phyloP scores from a whole-genome alignment of 1,140 invertebrate genomes.

The Cyrtorhinus lividipennis region DNA sequence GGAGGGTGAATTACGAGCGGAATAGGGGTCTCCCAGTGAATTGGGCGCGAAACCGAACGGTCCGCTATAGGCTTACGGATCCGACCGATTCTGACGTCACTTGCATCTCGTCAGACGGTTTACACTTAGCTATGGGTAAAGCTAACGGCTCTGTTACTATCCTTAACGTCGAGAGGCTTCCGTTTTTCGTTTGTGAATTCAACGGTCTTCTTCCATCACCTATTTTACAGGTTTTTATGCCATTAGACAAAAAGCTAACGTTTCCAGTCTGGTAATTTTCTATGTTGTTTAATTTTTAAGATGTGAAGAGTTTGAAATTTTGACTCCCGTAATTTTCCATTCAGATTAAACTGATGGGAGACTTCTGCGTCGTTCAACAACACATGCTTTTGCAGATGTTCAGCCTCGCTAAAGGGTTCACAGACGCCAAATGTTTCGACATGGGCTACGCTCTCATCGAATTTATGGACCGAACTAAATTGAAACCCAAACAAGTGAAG shows the following conservation, averaged over 20 bases:
- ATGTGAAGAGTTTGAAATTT: too few species aligned
- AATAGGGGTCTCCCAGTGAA: conserved; percentile 2
- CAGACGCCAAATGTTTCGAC: conserved; percentile 19
- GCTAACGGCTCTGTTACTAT: conserved; percentile 6
- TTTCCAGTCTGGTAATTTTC: too few species aligned
- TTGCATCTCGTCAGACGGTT: not conserved
- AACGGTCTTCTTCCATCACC: not conserved
- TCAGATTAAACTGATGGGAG: not conserved
- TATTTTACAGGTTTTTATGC: conserved; percentile 2
- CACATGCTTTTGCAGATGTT: conserved; percentile 17
- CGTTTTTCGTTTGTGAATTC: not conserved
- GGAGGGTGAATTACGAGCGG: conserved; percentile 15
- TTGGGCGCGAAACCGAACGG: conserved; percentile 7
- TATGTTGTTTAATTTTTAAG: too few species aligned
- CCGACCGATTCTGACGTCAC: not conserved
- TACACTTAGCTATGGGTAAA: not conserved
- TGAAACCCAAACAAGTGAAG: not conserved
- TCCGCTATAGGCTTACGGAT: conserved; percentile 5
- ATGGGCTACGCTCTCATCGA: conserved; percentile 6
- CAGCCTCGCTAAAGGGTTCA: not conserved
- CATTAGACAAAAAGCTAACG: too few species aligned
- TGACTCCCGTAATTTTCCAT: too few species aligned
- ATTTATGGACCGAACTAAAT: not conserved
- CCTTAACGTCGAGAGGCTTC: conserved; percentile 11
- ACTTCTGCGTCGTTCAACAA: conserved; percentile 10